Evolutionary conservation across 2,888 invertebrate genomes (phyloP).

Genomic region (Sphaeridia pumilis): DNA sequence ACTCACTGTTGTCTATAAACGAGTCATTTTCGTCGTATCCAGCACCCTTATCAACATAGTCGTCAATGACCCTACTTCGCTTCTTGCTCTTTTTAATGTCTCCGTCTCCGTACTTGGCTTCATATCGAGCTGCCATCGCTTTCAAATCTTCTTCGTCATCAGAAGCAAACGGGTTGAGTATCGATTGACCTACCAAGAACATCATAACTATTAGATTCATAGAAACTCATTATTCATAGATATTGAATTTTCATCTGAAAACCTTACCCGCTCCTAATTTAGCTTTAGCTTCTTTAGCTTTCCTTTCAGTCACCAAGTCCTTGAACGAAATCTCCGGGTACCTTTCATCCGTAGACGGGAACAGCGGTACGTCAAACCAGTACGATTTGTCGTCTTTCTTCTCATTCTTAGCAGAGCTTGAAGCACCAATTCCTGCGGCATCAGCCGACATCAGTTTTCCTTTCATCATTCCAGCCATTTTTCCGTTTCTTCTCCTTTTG

Average conservation of each 20-base stretch:
- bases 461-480: not conserved
- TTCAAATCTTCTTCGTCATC: conserved; percentile 64
- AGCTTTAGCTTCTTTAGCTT: conserved; percentile 18
- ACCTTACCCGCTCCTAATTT: not conserved
- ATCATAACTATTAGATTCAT: not conserved
- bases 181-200: conserved; percentile 5
- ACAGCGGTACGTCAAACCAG: conserved; percentile 68
- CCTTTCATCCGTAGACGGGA: conserved; percentile 77
- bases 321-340: conserved; percentile 90
- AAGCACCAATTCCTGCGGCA: not conserved
- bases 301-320: conserved; percentile 48
- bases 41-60: conserved; percentile 81
- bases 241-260: not conserved
- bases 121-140: conserved; percentile 75
- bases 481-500: not conserved
- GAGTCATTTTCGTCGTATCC: conserved; percentile 95
- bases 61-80: conserved; percentile 55
- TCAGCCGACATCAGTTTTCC: too few species aligned
- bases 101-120: conserved; percentile 80
- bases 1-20: conserved; percentile 95
- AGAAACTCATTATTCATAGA: not conserved
- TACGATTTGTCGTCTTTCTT: conserved; percentile 55
- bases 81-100: conserved; percentile 44
- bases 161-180: conserved; percentile 45
- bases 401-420: conserved; percentile 7